These are phyloP conservation scores for Hemithea aestivaria DNA, from an alignment of 2,888 invertebrate species.

Conservation along the genomic window DNA sequence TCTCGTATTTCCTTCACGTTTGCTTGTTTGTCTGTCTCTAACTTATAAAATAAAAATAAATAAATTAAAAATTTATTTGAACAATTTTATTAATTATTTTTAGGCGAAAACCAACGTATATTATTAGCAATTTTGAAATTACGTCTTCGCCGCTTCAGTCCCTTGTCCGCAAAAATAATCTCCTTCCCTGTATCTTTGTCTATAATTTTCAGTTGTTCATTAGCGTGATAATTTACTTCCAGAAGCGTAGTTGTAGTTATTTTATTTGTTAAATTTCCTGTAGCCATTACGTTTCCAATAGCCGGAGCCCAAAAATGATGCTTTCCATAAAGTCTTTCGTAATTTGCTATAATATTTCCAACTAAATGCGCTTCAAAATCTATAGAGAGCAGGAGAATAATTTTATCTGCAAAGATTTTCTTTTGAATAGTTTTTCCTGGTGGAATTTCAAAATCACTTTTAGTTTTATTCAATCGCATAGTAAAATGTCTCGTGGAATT, in stretches of 20 bases:
- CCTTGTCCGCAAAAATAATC: slow-evolving; percentile 22
- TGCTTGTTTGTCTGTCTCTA: too few species aligned
- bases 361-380: slow-evolving; percentile 40
- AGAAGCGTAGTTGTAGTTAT: slow-evolving; percentile 46
- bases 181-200: slow-evolving; percentile 39
- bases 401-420: slow-evolving; percentile 43
- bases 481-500: slow-evolving; percentile 26
- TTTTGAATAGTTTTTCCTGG: slow-evolving; percentile 40
- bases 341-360: slow-evolving; percentile 51
- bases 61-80: too few species aligned
- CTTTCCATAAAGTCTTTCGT: slow-evolving; percentile 47
- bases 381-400: slow-evolving; percentile 44
- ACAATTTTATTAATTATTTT: too few species aligned
- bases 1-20: too few species aligned
- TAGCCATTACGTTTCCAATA: slow-evolving; percentile 49
- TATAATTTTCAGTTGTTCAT: slow-evolving; percentile 42
- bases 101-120: too few species aligned
- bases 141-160: slow-evolving; percentile 13
- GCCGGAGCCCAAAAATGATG: slow-evolving; percentile 60
- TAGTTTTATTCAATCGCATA: slow-evolving; percentile 36
- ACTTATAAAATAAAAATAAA: too few species aligned
- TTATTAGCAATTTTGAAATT: slow-evolving; percentile 19
- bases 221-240: slow-evolving; percentile 47
- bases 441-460: slow-evolving; percentile 35
- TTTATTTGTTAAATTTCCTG: slow-evolving; percentile 46